A percentile compares a stretch with the other conserved stretches of the same genome.
phyloP scores from a whole-genome alignment of 2,113 vertebrate genomes.

The Tylochromis polylepis region DNA sequence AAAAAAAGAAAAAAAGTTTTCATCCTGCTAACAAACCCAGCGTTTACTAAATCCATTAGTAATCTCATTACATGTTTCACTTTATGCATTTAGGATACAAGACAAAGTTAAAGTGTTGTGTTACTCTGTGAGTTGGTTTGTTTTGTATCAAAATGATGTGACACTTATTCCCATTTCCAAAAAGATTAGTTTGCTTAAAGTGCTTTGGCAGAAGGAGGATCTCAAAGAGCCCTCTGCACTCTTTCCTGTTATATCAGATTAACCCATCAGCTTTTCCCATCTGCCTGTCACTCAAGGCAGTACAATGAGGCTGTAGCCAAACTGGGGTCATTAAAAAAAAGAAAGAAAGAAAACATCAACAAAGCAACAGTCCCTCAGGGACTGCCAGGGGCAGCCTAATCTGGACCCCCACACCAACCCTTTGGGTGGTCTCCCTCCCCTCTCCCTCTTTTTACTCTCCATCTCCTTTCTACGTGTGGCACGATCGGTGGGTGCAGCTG shows the following conservation, averaged over 20 bases:
- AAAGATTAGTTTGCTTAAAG: background rate
- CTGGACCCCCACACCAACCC: conserved; percentile 57
- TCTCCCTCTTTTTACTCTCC: background rate
- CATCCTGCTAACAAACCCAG: background rate
- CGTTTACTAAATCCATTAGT: background rate
- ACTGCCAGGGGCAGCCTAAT: conserved; percentile 63
- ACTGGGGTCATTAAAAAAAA: conserved; percentile 63
- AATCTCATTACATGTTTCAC: background rate
- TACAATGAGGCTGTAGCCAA: conserved; percentile 56
- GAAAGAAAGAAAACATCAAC: conserved; percentile 60
- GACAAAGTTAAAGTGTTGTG: background rate
- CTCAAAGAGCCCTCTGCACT: background rate
- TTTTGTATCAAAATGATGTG: background rate
- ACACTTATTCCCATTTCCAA: background rate
- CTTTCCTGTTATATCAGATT: conserved; percentile 39
- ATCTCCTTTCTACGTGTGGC: background rate
- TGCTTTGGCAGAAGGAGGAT: background rate
- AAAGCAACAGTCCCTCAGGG: conserved; percentile 59
- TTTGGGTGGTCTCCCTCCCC: conserved; percentile 68
- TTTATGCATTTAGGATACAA: background rate
- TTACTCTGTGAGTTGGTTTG: background rate
- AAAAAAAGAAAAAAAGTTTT: too few species aligned
- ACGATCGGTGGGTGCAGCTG: background rate
- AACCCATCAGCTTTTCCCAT: conserved; percentile 47
- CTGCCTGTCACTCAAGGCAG: conserved; percentile 64